phyloP scores from a whole-genome alignment of 2,888 invertebrate genomes.

The Beris morrisii region DNA sequence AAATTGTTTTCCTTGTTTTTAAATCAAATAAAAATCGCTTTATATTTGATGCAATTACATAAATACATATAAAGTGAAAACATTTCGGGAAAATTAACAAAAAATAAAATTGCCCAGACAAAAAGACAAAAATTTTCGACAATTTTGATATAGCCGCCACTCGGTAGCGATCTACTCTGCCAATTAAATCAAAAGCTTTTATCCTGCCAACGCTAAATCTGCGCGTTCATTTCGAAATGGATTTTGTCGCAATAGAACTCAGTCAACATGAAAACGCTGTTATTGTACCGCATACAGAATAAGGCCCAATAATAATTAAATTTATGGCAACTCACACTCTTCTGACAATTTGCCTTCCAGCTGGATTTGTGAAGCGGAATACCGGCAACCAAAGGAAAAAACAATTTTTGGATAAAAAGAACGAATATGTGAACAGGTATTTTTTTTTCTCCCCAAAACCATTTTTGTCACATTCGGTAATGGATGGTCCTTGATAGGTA shows the following conservation, averaged over 20 bases:
- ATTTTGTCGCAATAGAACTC: slow-evolving; percentile 21
- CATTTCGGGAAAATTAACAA: background rate
- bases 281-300: background rate
- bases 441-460: no score
- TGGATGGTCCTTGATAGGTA: slow-evolving; percentile 6
- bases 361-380: background rate
- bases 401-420: background rate
- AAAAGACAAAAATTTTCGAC: background rate
- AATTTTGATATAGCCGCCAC: slow-evolving; percentile 15
- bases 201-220: slow-evolving; percentile 20
- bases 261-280: slow-evolving; percentile 12
- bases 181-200: slow-evolving; percentile 24
- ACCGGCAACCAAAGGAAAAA: slow-evolving; percentile 4
- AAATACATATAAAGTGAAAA: background rate
- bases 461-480: slow-evolving; percentile 3
- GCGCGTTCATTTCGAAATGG: slow-evolving; percentile 25
- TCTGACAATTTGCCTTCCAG: slow-evolving; percentile 19
- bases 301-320: slow-evolving; percentile 22
- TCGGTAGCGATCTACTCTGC: slow-evolving; percentile 8
- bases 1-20: no score
- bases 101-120: slow-evolving; percentile 2
- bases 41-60: background rate
- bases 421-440: no score
- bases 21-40: no score
- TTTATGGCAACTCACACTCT: slow-evolving; percentile 24